Base-by-base conservation (phyloP, 2,888 invertebrate species). In the Philopedon plagiatum region DNA sequence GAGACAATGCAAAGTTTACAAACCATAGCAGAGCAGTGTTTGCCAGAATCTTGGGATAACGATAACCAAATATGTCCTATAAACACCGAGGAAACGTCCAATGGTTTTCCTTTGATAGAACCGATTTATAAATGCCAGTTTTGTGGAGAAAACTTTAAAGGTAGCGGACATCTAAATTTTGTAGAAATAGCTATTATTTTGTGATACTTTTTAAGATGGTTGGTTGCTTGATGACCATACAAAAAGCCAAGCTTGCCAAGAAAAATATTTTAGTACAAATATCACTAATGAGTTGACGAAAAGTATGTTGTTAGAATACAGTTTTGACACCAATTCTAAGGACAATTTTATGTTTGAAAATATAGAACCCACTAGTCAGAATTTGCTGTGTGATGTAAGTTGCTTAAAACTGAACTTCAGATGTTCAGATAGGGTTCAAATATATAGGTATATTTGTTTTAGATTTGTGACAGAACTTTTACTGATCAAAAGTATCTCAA, bases 1-100 rank as follows among this genome's bases (percentile, higher is more conserved):
- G 85, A 85, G 77, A 85, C 85, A 2, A 85, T 85, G 84, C 83
- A 85, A 74, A 85, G 85, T 78, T 75, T 85, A 63, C 84, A 85
- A 77, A 84, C 84, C 4, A 85, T 85, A 69, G 85, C 85, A 3
- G 86, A 86, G 75, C 85, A 85, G 71, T 86, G 83, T 78, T 78
- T 86, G 67, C 85, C 85, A 0, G 84, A 83, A 61, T 81, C 84
- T 4, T 86, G 86, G 85, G 84, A 85, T 66, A 81, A 78, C 67
- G 84, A 84, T 73, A 79, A 81, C 32, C 81, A 82, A 73, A 78
- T 83, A 54, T 79, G 81, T 51, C 81, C 81, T 4, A 80, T 80
- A 73, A 79, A 81, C 34, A 76, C 81, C 62, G 81, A 82, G 57
- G 78, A 80, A 11, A 73, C 70, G 2, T 29, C 64, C 9, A 76